phyloP scores from a whole-genome alignment of 2,888 invertebrate species.

The Teleiodes luculella region DNA sequence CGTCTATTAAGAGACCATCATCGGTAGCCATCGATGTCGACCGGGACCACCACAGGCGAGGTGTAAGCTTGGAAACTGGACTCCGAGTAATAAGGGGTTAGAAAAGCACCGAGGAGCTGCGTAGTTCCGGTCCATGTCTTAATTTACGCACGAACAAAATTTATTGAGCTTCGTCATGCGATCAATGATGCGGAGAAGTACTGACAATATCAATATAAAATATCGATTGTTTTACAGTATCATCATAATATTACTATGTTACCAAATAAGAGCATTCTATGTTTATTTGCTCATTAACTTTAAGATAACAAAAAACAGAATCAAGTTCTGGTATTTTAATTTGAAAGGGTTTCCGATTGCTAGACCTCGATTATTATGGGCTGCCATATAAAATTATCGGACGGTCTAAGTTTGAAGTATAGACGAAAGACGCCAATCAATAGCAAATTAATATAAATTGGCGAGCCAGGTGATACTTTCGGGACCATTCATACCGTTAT shows the following conservation, averaged over 20 bases:
- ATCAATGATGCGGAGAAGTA: slow-evolving; percentile 9
- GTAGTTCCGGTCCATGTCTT: slow-evolving; percentile 50
- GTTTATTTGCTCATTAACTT: too few relatives aligned
- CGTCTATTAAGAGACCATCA: slow-evolving; percentile 5
- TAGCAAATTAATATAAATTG: slow-evolving; percentile 1
- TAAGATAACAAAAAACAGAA: too few relatives aligned
- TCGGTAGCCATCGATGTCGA: slow-evolving; percentile 15
- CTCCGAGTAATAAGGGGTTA: slow-evolving; percentile 51
- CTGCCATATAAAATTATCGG: slow-evolving; percentile 8
- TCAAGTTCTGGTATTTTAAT: slow-evolving; percentile 1
- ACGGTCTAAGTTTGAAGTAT: slow-evolving; percentile 1
- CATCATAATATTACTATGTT: too few relatives aligned
- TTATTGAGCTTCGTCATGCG: slow-evolving; percentile 38
- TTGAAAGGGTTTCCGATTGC: slow-evolving; percentile 7
- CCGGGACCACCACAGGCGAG: slow-evolving; percentile 47
- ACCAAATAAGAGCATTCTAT: too few relatives aligned
- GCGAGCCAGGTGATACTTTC: slow-evolving; percentile 4
- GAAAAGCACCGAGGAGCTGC: slow-evolving; percentile 42
- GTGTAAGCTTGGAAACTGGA: slow-evolving; percentile 32
- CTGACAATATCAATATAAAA: too few relatives aligned
- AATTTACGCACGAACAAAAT: slow-evolving; percentile 28
- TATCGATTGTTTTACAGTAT: too few relatives aligned
- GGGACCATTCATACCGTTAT: neutral
- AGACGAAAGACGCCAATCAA: neutral
- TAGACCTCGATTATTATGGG: slow-evolving; percentile 1